phyloP scores from a whole-genome alignment of 2,888 invertebrate species.

The Acholoe squamosa region DNA sequence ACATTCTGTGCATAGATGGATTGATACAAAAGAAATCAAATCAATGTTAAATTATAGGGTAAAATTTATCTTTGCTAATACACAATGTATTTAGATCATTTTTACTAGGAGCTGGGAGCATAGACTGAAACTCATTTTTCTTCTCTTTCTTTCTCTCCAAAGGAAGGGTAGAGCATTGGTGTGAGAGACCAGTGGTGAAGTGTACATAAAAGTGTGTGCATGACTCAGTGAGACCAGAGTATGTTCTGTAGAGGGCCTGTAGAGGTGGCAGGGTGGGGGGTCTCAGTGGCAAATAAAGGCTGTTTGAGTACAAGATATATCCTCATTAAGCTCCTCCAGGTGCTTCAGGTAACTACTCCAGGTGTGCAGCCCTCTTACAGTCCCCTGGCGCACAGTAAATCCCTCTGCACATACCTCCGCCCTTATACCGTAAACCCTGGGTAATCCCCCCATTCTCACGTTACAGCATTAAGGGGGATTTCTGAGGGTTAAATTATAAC shows the following conservation, averaged over 20 bases:
- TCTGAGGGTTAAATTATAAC: too few relatives aligned
- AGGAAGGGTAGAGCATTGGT: background rate
- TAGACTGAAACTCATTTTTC: background rate
- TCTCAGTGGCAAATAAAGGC: background rate
- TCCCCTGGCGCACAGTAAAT: background rate
- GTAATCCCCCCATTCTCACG: too few relatives aligned
- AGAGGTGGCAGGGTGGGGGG: background rate
- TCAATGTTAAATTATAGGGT: background rate
- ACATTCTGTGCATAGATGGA: too few relatives aligned
- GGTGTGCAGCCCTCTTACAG: background rate
- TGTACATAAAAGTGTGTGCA: background rate
- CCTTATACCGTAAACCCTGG: too few relatives aligned
- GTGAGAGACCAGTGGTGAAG: background rate
- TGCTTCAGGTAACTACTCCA: background rate
- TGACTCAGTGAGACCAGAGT: background rate
- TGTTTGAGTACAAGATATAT: conserved; percentile 16
- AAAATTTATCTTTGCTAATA: background rate
- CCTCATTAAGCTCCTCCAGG: conserved; percentile 33
- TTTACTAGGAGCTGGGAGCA: background rate
- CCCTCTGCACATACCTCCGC: too few relatives aligned
- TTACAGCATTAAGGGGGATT: too few relatives aligned
- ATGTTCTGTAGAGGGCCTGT: background rate
- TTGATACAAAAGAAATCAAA: background rate
- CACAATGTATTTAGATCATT: background rate
- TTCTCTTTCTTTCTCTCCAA: background rate